A percentile compares a stretch with the other conserved stretches of the same genome.
These are phyloP conservation scores for Choristoneura fumiferana DNA, from an alignment of 1,140 invertebrate genomes.

Conservation along the genomic window DNA sequence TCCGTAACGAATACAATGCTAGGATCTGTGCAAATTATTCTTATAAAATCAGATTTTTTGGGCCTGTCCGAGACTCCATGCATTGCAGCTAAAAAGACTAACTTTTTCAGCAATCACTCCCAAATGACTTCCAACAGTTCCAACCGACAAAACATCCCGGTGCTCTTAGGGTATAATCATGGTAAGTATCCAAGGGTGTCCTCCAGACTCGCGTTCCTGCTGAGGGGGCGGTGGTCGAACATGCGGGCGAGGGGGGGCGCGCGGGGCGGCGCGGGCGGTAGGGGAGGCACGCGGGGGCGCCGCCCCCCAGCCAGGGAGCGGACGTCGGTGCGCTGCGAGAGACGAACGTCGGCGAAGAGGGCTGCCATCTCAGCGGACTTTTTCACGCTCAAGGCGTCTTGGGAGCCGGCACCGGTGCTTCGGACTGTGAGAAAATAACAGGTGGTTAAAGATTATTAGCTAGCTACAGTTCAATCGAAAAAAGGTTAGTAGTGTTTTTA, in stretches of 20 bases:
- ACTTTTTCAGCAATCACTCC: neutral
- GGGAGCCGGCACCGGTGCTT: slow-evolving; percentile 80
- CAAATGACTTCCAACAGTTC: neutral
- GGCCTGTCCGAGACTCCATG: too few species aligned
- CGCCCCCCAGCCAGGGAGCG: slow-evolving; percentile 53
- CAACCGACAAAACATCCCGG: neutral
- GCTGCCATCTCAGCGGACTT: slow-evolving; percentile 93
- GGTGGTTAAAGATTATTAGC: too few species aligned
- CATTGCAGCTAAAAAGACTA: too few species aligned
- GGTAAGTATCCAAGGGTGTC: slow-evolving; percentile 73
- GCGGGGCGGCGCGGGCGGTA: slow-evolving; percentile 28
- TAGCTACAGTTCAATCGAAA: too few species aligned
- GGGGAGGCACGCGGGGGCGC: slow-evolving; percentile 24
- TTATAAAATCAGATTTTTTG: too few species aligned
- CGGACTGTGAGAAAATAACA: slow-evolving; percentile 62
- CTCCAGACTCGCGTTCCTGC: slow-evolving; percentile 63
- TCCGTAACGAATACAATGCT: too few species aligned
- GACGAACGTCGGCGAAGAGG: slow-evolving; percentile 86
- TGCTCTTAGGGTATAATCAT: slow-evolving; percentile 26
- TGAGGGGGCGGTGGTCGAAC: slow-evolving; percentile 58
- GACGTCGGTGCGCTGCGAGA: slow-evolving; percentile 77
- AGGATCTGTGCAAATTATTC: too few species aligned
- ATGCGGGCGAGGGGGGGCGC: slow-evolving; percentile 43
- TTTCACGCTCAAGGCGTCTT: slow-evolving; percentile 89
- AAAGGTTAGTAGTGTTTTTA: too few species aligned